Evolutionary conservation across 2,797 vertebrate species (phyloP), one percentile per base, ranked within the genome.

Genomic region (Catharus ustulatus): DNA sequence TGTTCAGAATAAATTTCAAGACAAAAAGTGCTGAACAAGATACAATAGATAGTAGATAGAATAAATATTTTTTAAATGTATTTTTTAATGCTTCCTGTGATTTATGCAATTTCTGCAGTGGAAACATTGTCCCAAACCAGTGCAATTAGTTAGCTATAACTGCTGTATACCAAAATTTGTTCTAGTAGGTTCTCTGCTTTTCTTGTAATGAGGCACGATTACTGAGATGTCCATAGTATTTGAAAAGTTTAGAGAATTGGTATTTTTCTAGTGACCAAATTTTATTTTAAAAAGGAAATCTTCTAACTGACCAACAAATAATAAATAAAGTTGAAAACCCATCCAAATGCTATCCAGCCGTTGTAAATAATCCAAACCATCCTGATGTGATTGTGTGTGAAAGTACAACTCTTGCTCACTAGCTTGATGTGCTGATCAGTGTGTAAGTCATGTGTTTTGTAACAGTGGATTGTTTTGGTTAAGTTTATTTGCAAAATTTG

Each of bases 401-500:
- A 98, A 97, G 97, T 97, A 94, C 90, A 96, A 77, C 36, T 95
- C 91, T 95, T 94, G 97, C 96, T 97, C 86, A 87, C 92, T 96
- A 96, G 97, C 95, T 96, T 95, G 93, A 64, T 94, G 95, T 98
- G 96, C 95, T 95, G 63, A 90, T 96, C 91, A 86, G 40, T 96
- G 94, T 96, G 95, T 96, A 95, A 94, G 74, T 93, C 83, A 51
- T 83, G 79, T 94, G 83, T 97, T 96, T 87, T 82, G 94, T 97
- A 94, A 94, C 42, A 79, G 94, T 97, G 91, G 69, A 95, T 72
- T 95, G 78, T 96, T 96, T 93, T 96, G 62, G 66, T 96, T 96
- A 95, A 96, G 95, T 94, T 95, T 97, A 95, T 95, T 96, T 97
- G 95, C 96, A 96, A 90, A 97, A 97, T 94, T 97, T 87, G 92